Conservation (phyloP, 2,797 vertebrate genomes). For the Spinus pinus region DNA sequence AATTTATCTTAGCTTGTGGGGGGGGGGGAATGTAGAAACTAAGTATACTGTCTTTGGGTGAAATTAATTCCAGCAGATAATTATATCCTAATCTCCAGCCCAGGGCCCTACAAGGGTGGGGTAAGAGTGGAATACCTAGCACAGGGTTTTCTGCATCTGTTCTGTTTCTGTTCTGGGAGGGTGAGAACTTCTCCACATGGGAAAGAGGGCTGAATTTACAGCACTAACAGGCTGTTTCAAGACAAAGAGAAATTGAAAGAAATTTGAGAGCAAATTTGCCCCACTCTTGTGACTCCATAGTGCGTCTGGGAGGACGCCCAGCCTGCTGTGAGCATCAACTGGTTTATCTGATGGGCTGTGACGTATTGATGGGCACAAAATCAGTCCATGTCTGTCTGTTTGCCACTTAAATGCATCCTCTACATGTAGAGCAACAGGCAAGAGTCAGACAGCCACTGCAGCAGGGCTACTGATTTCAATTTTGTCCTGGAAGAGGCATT, state of each 20-base stretch:
- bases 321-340: not conserved
- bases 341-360: not conserved
- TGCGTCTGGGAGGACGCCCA: rapidly evolving
- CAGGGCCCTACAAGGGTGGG: not conserved
- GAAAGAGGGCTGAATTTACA: not conserved
- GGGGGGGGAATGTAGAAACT: not conserved
- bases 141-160: not conserved
- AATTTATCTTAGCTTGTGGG: constrained; percentile 62
- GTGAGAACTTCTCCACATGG: not conserved
- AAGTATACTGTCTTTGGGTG: constrained; percentile 9
- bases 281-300: not conserved
- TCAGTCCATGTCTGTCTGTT: rapidly evolving
- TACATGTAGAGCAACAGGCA: not conserved
- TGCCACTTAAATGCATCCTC: not conserved
- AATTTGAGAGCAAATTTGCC: not conserved
- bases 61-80: constrained; percentile 15
- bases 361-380: not conserved
- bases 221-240: not conserved
- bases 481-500: not conserved
- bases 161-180: not conserved
- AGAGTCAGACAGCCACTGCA: not conserved
- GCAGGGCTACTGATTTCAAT: not conserved
- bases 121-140: not conserved
- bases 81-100: not conserved
- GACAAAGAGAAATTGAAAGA: not conserved